Percentiles rank a stretch among this genome's conserved stretches.
phyloP scores from a whole-genome alignment of 2,113 vertebrate species.

The Neomonachus schauinslandi region DNA sequence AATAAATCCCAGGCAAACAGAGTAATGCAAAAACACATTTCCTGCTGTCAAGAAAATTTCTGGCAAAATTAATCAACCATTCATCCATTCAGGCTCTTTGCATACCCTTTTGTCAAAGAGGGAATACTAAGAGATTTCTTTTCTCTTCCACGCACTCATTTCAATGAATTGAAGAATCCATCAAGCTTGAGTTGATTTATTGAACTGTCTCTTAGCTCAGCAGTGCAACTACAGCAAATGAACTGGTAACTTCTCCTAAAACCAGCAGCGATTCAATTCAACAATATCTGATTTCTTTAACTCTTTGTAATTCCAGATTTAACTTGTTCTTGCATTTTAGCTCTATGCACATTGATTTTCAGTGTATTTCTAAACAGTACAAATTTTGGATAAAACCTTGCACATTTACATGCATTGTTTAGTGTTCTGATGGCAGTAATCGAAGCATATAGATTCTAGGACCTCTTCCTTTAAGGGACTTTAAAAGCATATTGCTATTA shows the following conservation, averaged over 20 bases:
- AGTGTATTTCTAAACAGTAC: background rate
- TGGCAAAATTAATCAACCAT: conserved; percentile 99
- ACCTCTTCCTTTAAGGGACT: background rate
- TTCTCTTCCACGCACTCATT: conserved; percentile 93
- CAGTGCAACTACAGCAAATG: conserved; percentile 99
- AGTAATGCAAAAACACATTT: conserved; percentile 97
- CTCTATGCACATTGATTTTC: conserved; percentile 70
- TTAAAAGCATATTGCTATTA: conserved; percentile 41
- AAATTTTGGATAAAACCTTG: conserved; percentile 50
- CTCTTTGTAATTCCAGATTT: conserved; percentile 82
- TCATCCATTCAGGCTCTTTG: conserved; percentile 99
- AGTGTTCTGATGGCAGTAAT: background rate
- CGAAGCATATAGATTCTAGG: background rate
- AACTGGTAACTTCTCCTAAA: conserved; percentile 95
- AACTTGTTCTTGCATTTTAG: conserved; percentile 55
- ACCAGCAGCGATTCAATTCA: conserved; percentile 89
- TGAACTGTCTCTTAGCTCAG: conserved; percentile 99
- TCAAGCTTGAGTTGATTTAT: conserved; percentile 99
- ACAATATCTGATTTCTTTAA: conserved; percentile 85
- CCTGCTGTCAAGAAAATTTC: conserved; percentile 98
- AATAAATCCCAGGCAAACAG: conserved; percentile 95
- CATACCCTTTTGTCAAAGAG: conserved; percentile 99
- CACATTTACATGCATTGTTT: background rate
- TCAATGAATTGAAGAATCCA: conserved; percentile 98
- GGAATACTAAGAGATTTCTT: conserved; percentile 96